Base-by-base conservation (phyloP, 2,113 vertebrate species). In the Pyrgilauda ruficollis region DNA sequence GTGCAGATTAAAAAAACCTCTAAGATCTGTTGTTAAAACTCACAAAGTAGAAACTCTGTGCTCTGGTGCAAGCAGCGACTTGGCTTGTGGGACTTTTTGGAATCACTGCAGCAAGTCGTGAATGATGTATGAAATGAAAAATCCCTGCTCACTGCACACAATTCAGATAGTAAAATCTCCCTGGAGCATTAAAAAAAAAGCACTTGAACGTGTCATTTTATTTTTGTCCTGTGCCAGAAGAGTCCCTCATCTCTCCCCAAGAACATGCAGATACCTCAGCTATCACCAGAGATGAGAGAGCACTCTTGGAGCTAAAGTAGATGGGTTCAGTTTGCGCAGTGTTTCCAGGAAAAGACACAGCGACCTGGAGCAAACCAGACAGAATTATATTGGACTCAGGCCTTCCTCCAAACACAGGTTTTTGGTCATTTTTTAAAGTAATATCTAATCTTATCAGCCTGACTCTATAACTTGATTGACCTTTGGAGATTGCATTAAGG, bases 101-200 rank as follows among this genome's bases (percentile, higher is more conserved):
- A 95, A 89, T 92, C 90, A 76, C 90, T 93, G 92, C 95, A 92
- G 95, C 93, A 96, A 92, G 86, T 94, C 4, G 80, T 95, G 95
- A 96, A 97, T 93, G 92, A 95, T 96, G 92, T 93, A 96, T 90
- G 96, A 95, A 95, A 96, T 93, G 90, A 96, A 96, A 96, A 96
- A 94, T 92, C 94, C 96, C 86, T 95, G 84, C 90, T 89, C 96
- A 79, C 56, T 92, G 92, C 88, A 92, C 88, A 95, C 83, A 82
- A 92, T 87, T 93, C 92, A 89, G 86, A 94, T 84, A 96, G 83
- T 93, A 95, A 96, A 96, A 96, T 93, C 90, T 94, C 92, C 85
- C 92, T 33, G 64, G 23, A 96, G 90, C 83, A 92, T 94, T 88
- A 56, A 93, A 91, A 93, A 62, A 64, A 93, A 94, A 74, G 13